Base-by-base conservation (phyloP, 2,797 vertebrate species). In the Sarcophilus harrisii region DNA sequence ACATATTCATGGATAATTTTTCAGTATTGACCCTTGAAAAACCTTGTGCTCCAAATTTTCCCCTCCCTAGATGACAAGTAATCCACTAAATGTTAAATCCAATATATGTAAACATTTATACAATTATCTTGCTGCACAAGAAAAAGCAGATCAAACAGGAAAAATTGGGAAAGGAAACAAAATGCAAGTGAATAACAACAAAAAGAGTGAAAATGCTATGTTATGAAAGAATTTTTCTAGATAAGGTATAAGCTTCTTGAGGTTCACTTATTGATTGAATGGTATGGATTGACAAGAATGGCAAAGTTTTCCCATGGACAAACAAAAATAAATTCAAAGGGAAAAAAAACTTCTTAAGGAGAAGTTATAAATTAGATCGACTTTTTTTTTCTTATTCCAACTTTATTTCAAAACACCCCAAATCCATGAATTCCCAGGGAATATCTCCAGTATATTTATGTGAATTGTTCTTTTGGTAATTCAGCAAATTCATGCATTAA, bases 401-500 rank as follows among this genome's bases (percentile, higher is more conserved):
- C n/a, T 52, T 52, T 55, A 55, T 55, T 55, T 55, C 8, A 55
- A 55, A 55, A 11, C 10, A 55, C 10, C 54, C 54, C 11, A 55
- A 57, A 14, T 4, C 57, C n/a, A 54, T 6, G 18, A 27, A 18
- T 38, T 94, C 59, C 62, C 16, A 94, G 29, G 32, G 62, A 90
- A 52, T 58, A 94, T 62, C n/a, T 93, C 73, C 93, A 73, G 32
- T 73, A n/a, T 81, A 58, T 58, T 66, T 93, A 29, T 90, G 62
- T 94, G 91, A 28, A 59, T 24, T 90, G 45, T 32, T 21, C 52
- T 59, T 57, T 91, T 52, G 13, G 57, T 91, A 60, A 18, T 92
- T 94, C 28, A 60, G 18, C 66, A 92, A 57, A 93, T 96, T 92
- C n/a, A 0, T 45, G 92, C 58, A 57, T 96, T 95, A 66, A 28